Base-by-base conservation (phyloP, 2,113 vertebrate genomes). In the Ciconia boyciana region DNA sequence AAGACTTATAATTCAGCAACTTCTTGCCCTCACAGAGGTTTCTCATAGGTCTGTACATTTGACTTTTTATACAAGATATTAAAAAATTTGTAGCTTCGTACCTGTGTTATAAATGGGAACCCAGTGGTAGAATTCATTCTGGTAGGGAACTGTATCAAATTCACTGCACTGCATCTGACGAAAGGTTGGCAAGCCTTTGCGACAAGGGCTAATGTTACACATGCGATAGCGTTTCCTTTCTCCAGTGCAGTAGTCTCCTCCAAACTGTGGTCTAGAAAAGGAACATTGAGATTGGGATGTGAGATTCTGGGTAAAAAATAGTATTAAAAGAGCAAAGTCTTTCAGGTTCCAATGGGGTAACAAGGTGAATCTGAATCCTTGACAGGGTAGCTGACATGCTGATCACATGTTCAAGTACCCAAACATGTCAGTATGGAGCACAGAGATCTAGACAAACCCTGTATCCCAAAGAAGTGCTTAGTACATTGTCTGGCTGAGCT, bases 151-250 rank as follows among this genome's bases (percentile, higher is more conserved):
- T 0, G 99, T 99, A 96, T 99, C 98, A 94, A 99, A 99, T 95
- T 99, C 99, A 61, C 98, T 99, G 98, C 99, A 99, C 60, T 99
- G 99, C 99, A 99, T 99, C 96, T 99, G 99, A 43, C 99, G 98
- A 79, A 99, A 99, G 8, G 98, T 98, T 1, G 99, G 99, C 11
- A 74, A 92, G 6, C 97, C 96, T 11, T 91, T 97, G 69, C 8
- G 96, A 51, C 99, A 99, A 3, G 97, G 97, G 55, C 98, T 98
- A 7, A 98, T 98, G 78, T 99, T 99, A 93, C 99, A 99, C 31
- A 99, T 94, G 22, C 99, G 98, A 84, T 99, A 99, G 26, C 99
- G 99, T 62, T 99, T 99, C 62, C 99, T 98, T 87, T 99, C 99
- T 52, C 99, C 99, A 0, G 99, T 99, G 96, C 99, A 99, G 78